Percentiles rank a stretch among this genome's conserved stretches.
phyloP scores from a whole-genome alignment of 2,113 vertebrate species.

The Hippocampus barbouri region DNA sequence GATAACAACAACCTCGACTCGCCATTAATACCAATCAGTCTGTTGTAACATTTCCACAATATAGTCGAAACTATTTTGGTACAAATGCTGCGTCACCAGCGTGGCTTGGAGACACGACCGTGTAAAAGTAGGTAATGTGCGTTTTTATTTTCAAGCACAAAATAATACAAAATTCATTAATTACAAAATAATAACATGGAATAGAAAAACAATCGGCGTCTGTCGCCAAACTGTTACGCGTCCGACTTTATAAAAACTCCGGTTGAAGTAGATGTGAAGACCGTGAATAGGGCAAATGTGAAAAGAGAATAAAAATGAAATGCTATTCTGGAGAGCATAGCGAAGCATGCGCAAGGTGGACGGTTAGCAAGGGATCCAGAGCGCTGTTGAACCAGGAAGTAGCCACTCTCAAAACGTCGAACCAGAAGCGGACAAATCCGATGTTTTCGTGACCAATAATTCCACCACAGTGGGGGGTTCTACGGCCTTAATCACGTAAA shows the following conservation, averaged over 20 bases:
- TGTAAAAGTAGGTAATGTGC: too few species aligned
- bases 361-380: too few species aligned
- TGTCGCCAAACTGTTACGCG: not conserved
- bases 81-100: not conserved
- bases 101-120: not conserved
- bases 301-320: too few species aligned
- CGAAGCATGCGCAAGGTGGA: too few species aligned
- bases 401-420: not conserved
- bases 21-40: not conserved
- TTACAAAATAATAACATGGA: not conserved
- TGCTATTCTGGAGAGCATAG: too few species aligned
- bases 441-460: not conserved
- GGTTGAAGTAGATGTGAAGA: too few species aligned
- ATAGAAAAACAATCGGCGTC: not conserved
- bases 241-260: not conserved
- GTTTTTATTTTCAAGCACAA: not conserved
- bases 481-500: not conserved
- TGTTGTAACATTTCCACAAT: not conserved
- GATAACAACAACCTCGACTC: not conserved
- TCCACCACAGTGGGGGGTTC: not conserved
- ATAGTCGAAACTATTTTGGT: not conserved
- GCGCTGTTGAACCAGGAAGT: not conserved
- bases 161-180: too few species aligned
- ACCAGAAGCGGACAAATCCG: not conserved
- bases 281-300: too few species aligned